Evolutionary conservation across 1,140 invertebrate species (phyloP).

Genomic region (Centruroides sculpturatus): DNA sequence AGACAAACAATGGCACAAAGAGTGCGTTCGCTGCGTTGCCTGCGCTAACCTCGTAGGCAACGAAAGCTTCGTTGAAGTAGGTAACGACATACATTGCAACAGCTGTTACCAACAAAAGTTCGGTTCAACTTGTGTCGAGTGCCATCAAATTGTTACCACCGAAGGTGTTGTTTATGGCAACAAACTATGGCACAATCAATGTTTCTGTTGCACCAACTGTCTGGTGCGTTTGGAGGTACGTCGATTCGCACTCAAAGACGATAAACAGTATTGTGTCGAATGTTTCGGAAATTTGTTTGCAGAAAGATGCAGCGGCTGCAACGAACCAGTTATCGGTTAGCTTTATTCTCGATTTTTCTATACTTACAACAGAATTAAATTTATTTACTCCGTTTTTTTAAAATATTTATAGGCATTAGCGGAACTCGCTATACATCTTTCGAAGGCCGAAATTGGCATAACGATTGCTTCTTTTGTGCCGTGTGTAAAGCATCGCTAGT

Average conservation of each 20-base stretch:
- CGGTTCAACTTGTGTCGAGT: slow-evolving; percentile 93
- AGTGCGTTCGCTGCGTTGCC: slow-evolving; percentile 95
- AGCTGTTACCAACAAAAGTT: slow-evolving; percentile 50
- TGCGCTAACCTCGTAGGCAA: slow-evolving; percentile 97
- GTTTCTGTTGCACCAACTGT: slow-evolving; percentile 93
- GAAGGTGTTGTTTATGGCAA: slow-evolving; percentile 99
- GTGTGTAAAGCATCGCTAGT: slow-evolving; percentile 86
- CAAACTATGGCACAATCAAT: slow-evolving; percentile 86
- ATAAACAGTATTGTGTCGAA: slow-evolving; percentile 89
- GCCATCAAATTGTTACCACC: slow-evolving; percentile 91
- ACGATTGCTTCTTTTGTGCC: slow-evolving; percentile 97
- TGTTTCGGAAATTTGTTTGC: slow-evolving; percentile 98
- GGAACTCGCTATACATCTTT: slow-evolving; percentile 99
- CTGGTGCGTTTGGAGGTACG: slow-evolving; percentile 86
- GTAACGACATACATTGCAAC: slow-evolving; percentile 92
- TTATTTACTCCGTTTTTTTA: too few relatives aligned
- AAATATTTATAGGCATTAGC: slow-evolving; percentile 59
- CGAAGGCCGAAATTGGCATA: slow-evolving; percentile 99
- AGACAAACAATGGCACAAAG: slow-evolving; percentile 67
- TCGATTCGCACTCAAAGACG: slow-evolving; percentile 93
- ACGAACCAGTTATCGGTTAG: slow-evolving; percentile 91
- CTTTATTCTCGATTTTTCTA: not conserved
- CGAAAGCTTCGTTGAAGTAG: slow-evolving; percentile 96
- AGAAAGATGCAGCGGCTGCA: slow-evolving; percentile 93
- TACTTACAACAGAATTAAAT: too few relatives aligned